Evolutionary conservation across 2,113 vertebrate genomes (phyloP).

Genomic region (Taurulus bubalis): DNA sequence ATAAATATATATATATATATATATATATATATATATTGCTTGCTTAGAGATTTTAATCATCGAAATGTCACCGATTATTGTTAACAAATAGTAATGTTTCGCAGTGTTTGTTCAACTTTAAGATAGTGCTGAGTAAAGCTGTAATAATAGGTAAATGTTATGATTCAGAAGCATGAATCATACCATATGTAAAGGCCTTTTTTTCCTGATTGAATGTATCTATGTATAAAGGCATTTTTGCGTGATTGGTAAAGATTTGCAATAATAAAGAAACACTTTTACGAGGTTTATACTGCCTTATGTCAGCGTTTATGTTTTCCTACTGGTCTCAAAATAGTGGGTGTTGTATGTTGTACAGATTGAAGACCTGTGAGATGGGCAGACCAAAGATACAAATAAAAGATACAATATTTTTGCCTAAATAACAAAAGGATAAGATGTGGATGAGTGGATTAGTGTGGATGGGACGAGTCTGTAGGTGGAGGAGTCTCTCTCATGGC

Average conservation of each 20-base stretch:
- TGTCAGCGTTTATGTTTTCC: neutral
- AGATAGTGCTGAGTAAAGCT: constrained; percentile 4
- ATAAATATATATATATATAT: too few species aligned
- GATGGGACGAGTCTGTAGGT: neutral
- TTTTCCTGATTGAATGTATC: neutral
- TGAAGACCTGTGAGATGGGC: neutral
- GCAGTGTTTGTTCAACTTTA: constrained; percentile 14
- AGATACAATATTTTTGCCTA: neutral
- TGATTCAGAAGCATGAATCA: constrained; percentile 7
- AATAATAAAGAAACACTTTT: neutral
- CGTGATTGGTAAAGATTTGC: neutral
- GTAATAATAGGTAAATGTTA: neutral
- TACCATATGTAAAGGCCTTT: neutral
- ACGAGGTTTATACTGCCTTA: neutral
- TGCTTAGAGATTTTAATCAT: constrained; percentile 24
- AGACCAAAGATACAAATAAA: constrained; percentile 22
- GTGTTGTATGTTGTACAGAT: constrained; percentile 13
- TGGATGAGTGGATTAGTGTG: neutral
- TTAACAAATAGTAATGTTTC: constrained; percentile 7
- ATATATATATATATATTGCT: neutral
- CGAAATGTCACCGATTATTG: constrained; percentile 3
- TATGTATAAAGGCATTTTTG: neutral
- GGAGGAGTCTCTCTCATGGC: neutral
- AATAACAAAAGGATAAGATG: neutral
- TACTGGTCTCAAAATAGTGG: neutral